Conservation (phyloP, 2,797 vertebrate species). For the Eurystomus glaucurus region DNA sequence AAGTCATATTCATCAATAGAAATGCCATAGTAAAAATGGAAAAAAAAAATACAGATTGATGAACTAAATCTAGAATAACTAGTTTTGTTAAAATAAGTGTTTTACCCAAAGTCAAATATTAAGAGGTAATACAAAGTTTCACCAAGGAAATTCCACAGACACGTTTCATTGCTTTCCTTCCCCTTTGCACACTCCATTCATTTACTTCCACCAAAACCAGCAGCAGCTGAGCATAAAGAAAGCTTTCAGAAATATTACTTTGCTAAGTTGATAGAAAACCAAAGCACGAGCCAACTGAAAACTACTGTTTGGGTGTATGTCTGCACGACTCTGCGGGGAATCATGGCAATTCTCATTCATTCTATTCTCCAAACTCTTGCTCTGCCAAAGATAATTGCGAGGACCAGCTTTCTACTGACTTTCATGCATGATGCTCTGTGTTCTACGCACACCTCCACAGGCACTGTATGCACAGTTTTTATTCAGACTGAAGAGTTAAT, state of each 20-base stretch:
- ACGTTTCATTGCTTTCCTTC: not conserved
- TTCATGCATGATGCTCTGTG: not conserved
- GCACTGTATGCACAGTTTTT: not conserved
- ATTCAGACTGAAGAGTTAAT: conserved; percentile 9
- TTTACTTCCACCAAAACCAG: not conserved
- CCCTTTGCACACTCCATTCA: not conserved
- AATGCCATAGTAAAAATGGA: not conserved
- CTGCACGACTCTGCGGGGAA: not conserved
- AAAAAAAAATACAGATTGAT: not conserved
- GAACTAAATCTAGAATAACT: not conserved
- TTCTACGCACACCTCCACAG: not conserved
- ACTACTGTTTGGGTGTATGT: conserved; percentile 38
- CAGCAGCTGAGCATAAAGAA: not conserved
- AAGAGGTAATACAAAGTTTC: not conserved
- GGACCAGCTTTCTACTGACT: not conserved
- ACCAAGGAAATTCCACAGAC: not conserved
- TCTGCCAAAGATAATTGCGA: not conserved
- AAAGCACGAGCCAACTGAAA: conserved; percentile 28
- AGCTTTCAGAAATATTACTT: conserved; percentile 30
- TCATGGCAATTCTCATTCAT: not conserved
- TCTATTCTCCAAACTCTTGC: not conserved
- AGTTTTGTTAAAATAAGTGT: not conserved
- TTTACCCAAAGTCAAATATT: not conserved
- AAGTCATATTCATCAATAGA: not conserved
- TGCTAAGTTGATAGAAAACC: conserved; percentile 9